Conservation (phyloP, 1,140 invertebrate genomes). For the Oscheius sp. region DNA sequence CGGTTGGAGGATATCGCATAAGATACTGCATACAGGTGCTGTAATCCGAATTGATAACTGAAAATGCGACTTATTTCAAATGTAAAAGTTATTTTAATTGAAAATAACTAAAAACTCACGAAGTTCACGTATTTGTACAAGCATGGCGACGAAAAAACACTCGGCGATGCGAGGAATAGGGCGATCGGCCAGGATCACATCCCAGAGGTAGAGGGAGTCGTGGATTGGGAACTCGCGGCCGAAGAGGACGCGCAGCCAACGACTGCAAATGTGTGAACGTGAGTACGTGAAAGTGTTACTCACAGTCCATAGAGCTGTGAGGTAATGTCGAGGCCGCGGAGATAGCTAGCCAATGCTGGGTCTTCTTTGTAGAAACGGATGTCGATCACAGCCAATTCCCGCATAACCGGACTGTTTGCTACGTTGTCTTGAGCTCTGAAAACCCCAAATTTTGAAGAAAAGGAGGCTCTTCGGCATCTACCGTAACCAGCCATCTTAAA, state of each 20-base stretch:
- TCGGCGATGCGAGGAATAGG: conserved; percentile 72
- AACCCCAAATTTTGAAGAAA: conserved; percentile 35
- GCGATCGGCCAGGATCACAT: conserved; percentile 76
- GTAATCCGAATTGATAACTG: conserved; percentile 70
- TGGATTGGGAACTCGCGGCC: conserved; percentile 75
- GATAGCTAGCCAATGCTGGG: conserved; percentile 69
- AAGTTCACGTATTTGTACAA: conserved; percentile 71
- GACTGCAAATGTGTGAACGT: conserved; percentile 65
- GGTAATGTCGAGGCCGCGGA: conserved; percentile 72
- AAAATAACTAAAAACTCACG: conserved; percentile 65
- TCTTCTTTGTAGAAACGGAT: conserved; percentile 71
- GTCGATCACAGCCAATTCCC: conserved; percentile 71
- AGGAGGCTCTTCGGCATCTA: conserved; percentile 61
- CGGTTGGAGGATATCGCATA: conserved; percentile 71
- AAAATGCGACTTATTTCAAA: conserved; percentile 12
- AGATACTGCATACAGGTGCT: conserved; percentile 68
- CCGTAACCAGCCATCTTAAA: too few species aligned
- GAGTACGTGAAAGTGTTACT: conserved; percentile 59
- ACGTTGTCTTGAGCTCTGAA: conserved; percentile 60
- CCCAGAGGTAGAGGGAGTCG: conserved; percentile 75
- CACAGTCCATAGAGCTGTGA: conserved; percentile 79
- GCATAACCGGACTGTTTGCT: conserved; percentile 68
- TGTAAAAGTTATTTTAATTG: background rate
- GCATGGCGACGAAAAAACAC: conserved; percentile 75
- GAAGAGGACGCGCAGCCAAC: conserved; percentile 77